These are phyloP conservation scores for Synergus umbraculus DNA, from an alignment of 2,888 invertebrate species.

Conservation along the genomic window DNA sequence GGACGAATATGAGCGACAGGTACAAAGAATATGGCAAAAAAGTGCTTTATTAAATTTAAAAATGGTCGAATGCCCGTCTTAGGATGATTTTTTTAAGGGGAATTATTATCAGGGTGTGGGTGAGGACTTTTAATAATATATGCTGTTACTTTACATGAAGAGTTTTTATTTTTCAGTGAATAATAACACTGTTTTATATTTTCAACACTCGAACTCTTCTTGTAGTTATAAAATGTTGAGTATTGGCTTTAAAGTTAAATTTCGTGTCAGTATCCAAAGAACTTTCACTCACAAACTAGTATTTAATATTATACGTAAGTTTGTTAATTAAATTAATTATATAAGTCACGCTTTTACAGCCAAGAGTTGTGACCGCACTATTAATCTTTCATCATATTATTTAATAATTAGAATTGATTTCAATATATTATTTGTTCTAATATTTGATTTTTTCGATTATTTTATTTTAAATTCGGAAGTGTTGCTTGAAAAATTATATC, in stretches of 20 bases:
- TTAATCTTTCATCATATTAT: no score
- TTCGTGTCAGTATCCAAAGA: no score
- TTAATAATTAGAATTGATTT: no score
- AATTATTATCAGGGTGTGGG: background rate
- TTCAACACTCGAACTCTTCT: background rate
- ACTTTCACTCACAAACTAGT: no score
- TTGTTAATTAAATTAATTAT: no score
- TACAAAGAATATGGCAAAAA: constrained; percentile 1
- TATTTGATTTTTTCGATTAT: no score
- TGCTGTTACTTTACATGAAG: background rate
- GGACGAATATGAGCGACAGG: constrained; percentile 22
- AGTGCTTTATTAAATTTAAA: constrained; percentile 1
- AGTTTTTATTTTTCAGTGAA: background rate
- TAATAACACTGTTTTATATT: background rate
- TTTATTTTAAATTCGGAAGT: no score
- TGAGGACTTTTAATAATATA: background rate
- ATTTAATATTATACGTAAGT: no score
- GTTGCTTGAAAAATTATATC: no score
- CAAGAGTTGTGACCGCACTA: no score
- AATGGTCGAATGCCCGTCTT: background rate
- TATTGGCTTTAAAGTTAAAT: background rate
- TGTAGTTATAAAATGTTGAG: background rate
- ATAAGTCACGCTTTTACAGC: no score
- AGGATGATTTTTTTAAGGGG: background rate
- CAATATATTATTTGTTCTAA: no score